Conservation (phyloP, 2,888 invertebrate genomes). For the Uropetala carovei region DNA sequence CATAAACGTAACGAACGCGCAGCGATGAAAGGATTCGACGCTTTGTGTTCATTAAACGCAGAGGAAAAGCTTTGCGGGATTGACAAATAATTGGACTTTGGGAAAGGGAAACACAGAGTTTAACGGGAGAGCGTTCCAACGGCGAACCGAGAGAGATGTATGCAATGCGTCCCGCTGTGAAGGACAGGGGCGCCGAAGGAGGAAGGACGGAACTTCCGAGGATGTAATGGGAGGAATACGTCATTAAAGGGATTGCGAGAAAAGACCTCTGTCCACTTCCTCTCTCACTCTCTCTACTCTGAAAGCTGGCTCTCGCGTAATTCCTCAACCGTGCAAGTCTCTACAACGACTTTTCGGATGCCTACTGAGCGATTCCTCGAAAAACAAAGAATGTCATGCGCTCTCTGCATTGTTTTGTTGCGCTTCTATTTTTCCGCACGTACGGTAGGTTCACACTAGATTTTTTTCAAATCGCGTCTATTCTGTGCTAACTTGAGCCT, state of each 20-base stretch:
- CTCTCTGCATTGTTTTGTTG: not conserved
- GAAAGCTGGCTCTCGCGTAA: not conserved
- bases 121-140: not conserved
- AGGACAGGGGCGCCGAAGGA: not conserved
- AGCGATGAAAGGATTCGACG: too few relatives aligned
- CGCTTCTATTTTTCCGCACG: not conserved
- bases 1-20: too few relatives aligned
- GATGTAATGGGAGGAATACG: conserved; percentile 12
- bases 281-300: not conserved
- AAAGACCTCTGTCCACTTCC: not conserved
- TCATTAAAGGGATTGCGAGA: not conserved
- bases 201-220: not conserved
- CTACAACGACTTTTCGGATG: not conserved
- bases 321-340: not conserved
- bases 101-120: not conserved
- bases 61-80: not conserved
- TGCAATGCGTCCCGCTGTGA: not conserved
- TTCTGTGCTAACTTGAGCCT: too few relatives aligned
- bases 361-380: not conserved
- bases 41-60: too few relatives aligned
- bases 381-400: not conserved
- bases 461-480: too few relatives aligned
- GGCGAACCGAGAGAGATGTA: not conserved
- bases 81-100: conserved; percentile 14
- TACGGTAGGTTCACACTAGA: not conserved